Percentiles rank a stretch among this genome's conserved stretches.
Evolutionary conservation across 2,797 vertebrate species (phyloP).

Genomic region (Pipistrellus nathusii): DNA sequence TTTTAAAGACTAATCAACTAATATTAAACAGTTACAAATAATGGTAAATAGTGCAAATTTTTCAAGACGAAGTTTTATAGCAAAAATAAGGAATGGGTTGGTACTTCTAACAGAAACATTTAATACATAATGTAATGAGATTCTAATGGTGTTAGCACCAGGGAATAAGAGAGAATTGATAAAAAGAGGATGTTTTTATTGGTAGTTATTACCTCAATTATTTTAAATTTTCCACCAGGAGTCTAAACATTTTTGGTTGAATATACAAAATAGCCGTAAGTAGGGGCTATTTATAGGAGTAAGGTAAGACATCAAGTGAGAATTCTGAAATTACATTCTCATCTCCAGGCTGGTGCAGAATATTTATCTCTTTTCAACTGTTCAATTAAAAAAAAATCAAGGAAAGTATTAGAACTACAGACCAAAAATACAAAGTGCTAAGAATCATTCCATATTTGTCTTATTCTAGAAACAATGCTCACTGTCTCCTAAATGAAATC

Average conservation of each 20-base stretch:
- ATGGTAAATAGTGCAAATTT: slow-evolving; percentile 17
- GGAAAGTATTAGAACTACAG: slow-evolving; percentile 62
- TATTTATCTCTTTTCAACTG: slow-evolving; percentile 61
- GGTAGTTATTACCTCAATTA: slow-evolving; percentile 47
- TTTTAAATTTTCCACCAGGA: slow-evolving; percentile 38
- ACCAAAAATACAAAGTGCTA: slow-evolving; percentile 16
- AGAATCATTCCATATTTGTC: not conserved
- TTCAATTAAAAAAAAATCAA: slow-evolving; percentile 55
- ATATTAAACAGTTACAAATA: slow-evolving; percentile 46
- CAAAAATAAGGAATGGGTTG: not conserved
- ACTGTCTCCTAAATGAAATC: slow-evolving; percentile 9
- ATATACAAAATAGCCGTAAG: slow-evolving; percentile 35
- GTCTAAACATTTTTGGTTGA: slow-evolving; percentile 37
- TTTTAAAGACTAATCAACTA: slow-evolving; percentile 29
- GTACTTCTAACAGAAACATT: slow-evolving; percentile 37
- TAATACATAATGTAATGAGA: slow-evolving; percentile 28
- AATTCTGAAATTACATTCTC: slow-evolving; percentile 71
- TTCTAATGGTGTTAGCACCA: not conserved
- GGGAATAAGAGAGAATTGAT: not conserved
- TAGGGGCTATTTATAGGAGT: slow-evolving; percentile 16
- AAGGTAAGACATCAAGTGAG: slow-evolving; percentile 62
- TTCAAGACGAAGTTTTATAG: slow-evolving; percentile 29
- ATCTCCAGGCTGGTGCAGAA: slow-evolving; percentile 53
- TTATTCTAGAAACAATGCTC: slow-evolving; percentile 54
- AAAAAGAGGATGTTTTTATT: slow-evolving; percentile 37